These are phyloP conservation scores for Phyllostomus discolor DNA, from an alignment of 2,113 vertebrate genomes.

Conservation along the genomic window DNA sequence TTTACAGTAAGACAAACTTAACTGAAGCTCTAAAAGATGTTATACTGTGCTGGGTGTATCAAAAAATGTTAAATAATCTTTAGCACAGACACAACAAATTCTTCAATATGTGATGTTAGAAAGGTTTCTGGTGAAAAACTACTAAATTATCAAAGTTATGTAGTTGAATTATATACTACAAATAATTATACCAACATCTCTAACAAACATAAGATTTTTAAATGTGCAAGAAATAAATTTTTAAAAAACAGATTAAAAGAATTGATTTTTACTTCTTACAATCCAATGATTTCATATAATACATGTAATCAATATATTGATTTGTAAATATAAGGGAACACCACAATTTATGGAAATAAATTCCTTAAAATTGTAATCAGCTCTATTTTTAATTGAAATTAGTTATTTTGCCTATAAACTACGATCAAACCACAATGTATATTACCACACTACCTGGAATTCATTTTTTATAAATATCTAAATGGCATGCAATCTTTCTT, in stretches of 20 bases:
- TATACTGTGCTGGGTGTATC: not conserved
- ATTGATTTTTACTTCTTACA: not conserved
- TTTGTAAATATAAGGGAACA: not conserved
- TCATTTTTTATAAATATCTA: constrained; percentile 2
- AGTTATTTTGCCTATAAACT: not conserved
- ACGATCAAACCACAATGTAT: not conserved
- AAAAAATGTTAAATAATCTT: not conserved
- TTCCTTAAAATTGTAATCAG: constrained; percentile 40
- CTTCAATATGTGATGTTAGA: not conserved
- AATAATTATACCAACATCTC: not conserved
- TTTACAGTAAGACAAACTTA: constrained; percentile 22
- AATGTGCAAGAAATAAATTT: not conserved
- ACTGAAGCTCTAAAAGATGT: constrained; percentile 30
- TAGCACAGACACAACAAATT: not conserved
- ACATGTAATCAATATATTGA: not conserved
- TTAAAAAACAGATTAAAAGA: not conserved
- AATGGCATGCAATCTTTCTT: not conserved
- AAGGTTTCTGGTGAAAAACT: constrained; percentile 19
- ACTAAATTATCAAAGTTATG: not conserved
- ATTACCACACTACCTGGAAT: not conserved
- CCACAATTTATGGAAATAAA: not conserved
- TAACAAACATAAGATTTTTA: not conserved
- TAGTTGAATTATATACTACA: not conserved
- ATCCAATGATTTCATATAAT: not conserved
- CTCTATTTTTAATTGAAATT: constrained; percentile 14